Evolutionary conservation across 2,888 invertebrate genomes (phyloP).

Genomic region (Drosophila peninsularis): DNA sequence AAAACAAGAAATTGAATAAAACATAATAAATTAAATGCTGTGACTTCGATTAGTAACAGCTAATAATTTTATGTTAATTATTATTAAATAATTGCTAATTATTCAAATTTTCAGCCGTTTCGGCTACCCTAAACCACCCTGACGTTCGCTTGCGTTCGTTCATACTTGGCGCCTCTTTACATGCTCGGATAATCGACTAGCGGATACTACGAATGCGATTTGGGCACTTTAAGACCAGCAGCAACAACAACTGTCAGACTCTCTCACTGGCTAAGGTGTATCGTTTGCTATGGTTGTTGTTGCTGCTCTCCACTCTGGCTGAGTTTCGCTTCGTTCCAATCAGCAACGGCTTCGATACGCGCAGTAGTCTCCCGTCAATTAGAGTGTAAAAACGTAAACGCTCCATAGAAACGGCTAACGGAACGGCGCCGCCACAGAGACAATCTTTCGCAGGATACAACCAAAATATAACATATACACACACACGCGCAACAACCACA

Average conservation of each 20-base stretch:
- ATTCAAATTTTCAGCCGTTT: not conserved
- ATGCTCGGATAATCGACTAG: conserved; percentile 60
- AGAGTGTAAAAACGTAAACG: conserved; percentile 78
- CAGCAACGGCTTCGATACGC: conserved; percentile 54
- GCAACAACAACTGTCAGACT: conserved; percentile 14
- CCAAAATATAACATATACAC: conserved; percentile 73
- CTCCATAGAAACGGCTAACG: conserved; percentile 60
- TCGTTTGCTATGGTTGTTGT: conserved; percentile 12
- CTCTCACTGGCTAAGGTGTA: conserved; percentile 17
- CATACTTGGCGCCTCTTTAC: conserved; percentile 64
- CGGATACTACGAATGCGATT: conserved; percentile 46
- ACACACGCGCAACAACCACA: conserved; percentile 40
- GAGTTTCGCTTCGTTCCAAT: conserved; percentile 55
- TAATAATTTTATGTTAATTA: not conserved
- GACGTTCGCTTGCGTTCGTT: conserved; percentile 16
- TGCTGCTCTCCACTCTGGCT: conserved; percentile 18
- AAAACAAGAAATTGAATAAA: too few relatives aligned
- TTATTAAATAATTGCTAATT: not conserved
- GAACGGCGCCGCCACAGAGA: conserved; percentile 65
- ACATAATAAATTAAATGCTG: not conserved
- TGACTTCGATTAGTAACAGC: too few relatives aligned
- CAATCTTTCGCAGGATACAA: conserved; percentile 77
- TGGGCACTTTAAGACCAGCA: conserved; percentile 27
- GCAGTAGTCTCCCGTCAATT: conserved; percentile 83
- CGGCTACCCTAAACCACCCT: conserved; percentile 49